Base-by-base conservation (phyloP, 1,140 invertebrate species). In the Drosophila nikananu region DNA sequence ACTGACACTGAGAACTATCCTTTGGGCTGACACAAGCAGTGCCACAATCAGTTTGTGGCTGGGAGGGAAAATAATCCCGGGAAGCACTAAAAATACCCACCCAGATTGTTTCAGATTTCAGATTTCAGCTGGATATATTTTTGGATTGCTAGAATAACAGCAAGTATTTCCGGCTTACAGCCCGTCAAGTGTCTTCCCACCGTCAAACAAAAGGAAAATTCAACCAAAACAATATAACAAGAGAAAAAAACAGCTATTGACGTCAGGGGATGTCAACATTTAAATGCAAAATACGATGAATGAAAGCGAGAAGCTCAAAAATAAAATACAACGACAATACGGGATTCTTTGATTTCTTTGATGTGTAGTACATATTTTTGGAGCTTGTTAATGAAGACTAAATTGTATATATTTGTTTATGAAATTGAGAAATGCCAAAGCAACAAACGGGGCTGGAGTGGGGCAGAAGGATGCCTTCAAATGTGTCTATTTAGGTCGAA, bases 231-330 rank as follows among this genome's bases (percentile, higher is more conserved):
- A 58, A 61, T 32, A 39, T 52, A 39, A 58, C 23, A 42, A 17
- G 32, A 52, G 15, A 78, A 54, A 32, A 71, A 82, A 83, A 79
- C 68, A 61, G 63, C 61, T 49, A 80, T 80, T 84, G 81, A 83
- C 81, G 81, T 77, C 81, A 83, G 12, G n/a, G 37, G 23, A 13
- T 49, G 32, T 42, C 77, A 55, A 55, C 62, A 84, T 84, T 80
- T 77, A 71, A 67, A 80, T 80, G 62, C 39, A 72, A 83, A 83
- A 77, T 71, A 72, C 55, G 35, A 37, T 13, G 35, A 37, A 13
- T 13, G 35, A 37, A 37, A 37, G 35, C 12, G 49, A 51, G 37
- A 70, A 60, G 67, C 44, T 72, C 52, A 35, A 73, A 73, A 73
- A 73, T 61, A 52, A 73, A 61, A 73, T 17, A 62, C 39, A 62